Conservation (phyloP, 1,140 invertebrate species). For the Ceratina australensis region DNA sequence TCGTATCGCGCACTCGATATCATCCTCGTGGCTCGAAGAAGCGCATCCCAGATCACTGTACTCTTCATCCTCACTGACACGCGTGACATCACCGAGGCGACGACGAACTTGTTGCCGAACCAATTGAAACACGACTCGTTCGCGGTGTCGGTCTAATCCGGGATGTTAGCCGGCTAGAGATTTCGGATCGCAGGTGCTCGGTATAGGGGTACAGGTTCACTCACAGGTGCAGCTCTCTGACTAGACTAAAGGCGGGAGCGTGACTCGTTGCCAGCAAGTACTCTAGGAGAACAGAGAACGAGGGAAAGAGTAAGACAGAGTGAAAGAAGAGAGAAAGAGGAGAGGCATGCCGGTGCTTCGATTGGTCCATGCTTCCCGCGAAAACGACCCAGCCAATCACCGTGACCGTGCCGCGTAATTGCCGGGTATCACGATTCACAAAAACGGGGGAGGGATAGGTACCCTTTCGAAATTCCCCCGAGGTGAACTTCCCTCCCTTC, state of each 20-base stretch:
- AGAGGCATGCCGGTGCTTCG: conserved; percentile 46
- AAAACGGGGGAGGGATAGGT: conserved; percentile 53
- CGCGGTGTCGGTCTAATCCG: neutral
- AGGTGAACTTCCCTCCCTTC: conserved; percentile 13
- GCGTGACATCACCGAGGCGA: neutral
- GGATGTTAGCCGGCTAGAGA: neutral
- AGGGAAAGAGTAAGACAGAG: conserved; percentile 47
- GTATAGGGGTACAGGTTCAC: conserved; percentile 46
- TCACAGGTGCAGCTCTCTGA: conserved; percentile 67
- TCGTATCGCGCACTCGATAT: conserved; percentile 18
- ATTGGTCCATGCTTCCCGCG: conserved; percentile 73
- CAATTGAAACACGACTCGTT: neutral
- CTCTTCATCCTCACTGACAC: conserved; percentile 38
- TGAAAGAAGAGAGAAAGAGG: conserved; percentile 50
- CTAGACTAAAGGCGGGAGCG: conserved; percentile 70
- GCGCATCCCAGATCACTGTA: neutral
- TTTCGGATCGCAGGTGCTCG: conserved; percentile 46
- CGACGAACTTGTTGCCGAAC: neutral
- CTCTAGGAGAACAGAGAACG: conserved; percentile 58
- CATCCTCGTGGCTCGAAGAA: neutral
- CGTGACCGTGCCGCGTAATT: conserved; percentile 63
- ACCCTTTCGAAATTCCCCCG: conserved; percentile 47
- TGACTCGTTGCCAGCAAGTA: conserved; percentile 58
- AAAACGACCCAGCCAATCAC: conserved; percentile 69
- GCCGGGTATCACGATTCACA: conserved; percentile 61